These are phyloP conservation scores for Spea hammondii DNA, from an alignment of 2,797 vertebrate genomes.

Conservation along the genomic window DNA sequence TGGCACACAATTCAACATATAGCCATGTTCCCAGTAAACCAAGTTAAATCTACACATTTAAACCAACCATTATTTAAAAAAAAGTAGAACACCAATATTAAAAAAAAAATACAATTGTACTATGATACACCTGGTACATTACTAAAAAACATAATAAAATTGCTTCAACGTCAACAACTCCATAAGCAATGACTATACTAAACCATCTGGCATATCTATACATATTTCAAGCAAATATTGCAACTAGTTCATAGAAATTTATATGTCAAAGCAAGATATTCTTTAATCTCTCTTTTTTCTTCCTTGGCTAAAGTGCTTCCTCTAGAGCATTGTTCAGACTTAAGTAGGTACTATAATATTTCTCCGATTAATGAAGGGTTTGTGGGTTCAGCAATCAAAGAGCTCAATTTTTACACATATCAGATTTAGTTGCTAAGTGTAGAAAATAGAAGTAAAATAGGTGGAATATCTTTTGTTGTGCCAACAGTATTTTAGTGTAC, in stretches of 20 bases:
- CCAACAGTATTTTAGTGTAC: constrained; percentile 39
- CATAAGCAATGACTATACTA: no score
- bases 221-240: constrained; percentile 29
- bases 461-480: constrained; percentile 31
- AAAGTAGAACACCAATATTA: no score
- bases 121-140: no score
- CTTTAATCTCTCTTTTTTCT: constrained; percentile 56
- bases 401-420: constrained; percentile 54
- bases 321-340: constrained; percentile 42
- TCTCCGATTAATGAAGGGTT: constrained; percentile 59
- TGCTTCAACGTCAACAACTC: no score
- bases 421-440: constrained; percentile 59
- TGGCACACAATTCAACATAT: no score
- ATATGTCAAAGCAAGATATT: constrained; percentile 54
- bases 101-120: no score
- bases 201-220: constrained; percentile 20
- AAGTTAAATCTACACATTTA: no score
- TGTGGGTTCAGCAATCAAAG: constrained; percentile 56
- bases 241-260: constrained; percentile 51
- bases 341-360: constrained; percentile 53
- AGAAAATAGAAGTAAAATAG: constrained; percentile 31
- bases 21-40: no score
- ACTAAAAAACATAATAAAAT: no score
- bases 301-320: constrained; percentile 36
- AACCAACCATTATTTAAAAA: no score